phyloP scores from a whole-genome alignment of 2,888 invertebrate species.

The Pterobdella sp. region DNA sequence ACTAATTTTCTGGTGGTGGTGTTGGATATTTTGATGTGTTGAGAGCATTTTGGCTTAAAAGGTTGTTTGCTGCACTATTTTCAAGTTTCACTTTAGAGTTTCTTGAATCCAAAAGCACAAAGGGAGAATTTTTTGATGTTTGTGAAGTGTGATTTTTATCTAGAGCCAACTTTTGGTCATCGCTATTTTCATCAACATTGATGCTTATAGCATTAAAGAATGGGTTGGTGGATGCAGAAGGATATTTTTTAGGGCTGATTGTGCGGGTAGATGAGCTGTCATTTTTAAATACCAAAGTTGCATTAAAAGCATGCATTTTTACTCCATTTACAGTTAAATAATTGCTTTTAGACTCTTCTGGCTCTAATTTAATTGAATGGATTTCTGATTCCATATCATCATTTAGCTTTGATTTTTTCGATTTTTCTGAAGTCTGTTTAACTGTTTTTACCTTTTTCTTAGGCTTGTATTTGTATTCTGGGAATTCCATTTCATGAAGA shows the following conservation, averaged over 20 bases:
- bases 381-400: not conserved
- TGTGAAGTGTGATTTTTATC: not conserved
- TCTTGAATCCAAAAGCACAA: not conserved
- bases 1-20: not conserved
- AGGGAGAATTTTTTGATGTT: not conserved
- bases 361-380: not conserved
- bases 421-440: not conserved
- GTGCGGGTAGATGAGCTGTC: not conserved
- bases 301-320: conserved; percentile 6
- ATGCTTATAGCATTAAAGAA: not conserved
- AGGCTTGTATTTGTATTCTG: conserved; percentile 25
- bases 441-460: conserved; percentile 13
- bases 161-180: not conserved
- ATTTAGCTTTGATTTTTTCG: not conserved
- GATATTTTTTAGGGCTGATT: too few species aligned
- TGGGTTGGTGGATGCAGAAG: not conserved
- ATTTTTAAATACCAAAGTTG: not conserved
- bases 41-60: not conserved
- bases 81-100: not conserved
- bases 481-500: conserved; percentile 21
- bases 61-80: not conserved
- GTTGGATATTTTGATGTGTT: not conserved
- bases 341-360: not conserved
- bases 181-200: not conserved
- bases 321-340: conserved; percentile 1